phyloP scores from a whole-genome alignment of 53 echinoderm and acorn worm genomes.

The Holothuria scabra region DNA sequence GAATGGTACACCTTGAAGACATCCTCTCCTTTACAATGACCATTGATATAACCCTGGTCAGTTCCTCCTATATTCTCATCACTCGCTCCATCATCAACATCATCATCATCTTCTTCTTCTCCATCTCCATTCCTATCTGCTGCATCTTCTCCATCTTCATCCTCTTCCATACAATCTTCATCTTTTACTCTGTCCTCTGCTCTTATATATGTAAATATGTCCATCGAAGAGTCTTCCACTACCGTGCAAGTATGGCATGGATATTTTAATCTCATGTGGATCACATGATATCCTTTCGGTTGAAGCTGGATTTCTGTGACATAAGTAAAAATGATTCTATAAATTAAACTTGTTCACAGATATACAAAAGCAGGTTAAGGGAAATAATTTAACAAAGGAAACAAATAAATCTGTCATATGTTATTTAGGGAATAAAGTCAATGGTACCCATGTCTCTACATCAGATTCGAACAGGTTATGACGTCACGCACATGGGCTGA shows the following conservation, averaged over 20 bases:
- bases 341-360: too few relatives aligned
- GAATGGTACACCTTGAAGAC: conserved; percentile 71
- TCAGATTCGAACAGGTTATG: too few relatives aligned
- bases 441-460: too few relatives aligned
- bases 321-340: background rate
- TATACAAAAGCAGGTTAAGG: too few relatives aligned
- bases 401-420: too few relatives aligned
- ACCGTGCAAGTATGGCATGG: conserved; percentile 41
- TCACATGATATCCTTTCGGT: background rate
- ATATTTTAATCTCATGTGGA: conserved; percentile 19
- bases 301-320: conserved; percentile 24
- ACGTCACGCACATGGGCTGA: too few relatives aligned
- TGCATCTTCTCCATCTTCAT: conserved; percentile 44
- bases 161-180: conserved; percentile 33
- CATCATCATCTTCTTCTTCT: conserved; percentile 43
- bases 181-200: conserved; percentile 55
- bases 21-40: conserved; percentile 29
- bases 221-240: background rate
- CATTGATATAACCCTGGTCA: background rate
- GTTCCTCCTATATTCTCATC: background rate
- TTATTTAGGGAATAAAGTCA: too few relatives aligned
- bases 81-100: conserved; percentile 8
- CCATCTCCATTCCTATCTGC: conserved; percentile 35
- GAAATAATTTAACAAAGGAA: too few relatives aligned
- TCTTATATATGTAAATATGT: background rate